A percentile compares a stretch with the other conserved stretches of the same genome.
These are phyloP conservation scores for Acheta domesticus DNA, from an alignment of 2,888 invertebrate species.

Conservation along the genomic window DNA sequence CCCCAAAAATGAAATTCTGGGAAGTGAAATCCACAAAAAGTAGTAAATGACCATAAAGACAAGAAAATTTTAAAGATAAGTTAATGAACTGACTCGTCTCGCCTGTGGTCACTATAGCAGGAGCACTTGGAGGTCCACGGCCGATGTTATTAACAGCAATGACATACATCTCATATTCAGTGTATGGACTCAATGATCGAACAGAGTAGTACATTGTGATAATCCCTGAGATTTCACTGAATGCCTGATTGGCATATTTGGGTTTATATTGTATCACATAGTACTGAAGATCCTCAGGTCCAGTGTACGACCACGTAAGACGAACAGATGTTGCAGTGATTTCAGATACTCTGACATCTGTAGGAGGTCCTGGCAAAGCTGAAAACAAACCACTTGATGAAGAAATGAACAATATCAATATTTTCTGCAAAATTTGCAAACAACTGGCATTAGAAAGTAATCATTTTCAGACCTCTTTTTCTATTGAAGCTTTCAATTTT, in stretches of 20 bases:
- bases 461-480: too few species aligned
- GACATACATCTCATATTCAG: constrained; percentile 94
- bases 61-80: background rate
- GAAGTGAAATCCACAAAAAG: too few species aligned
- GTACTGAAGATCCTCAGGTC: constrained; percentile 86
- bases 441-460: too few species aligned
- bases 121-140: constrained; percentile 81
- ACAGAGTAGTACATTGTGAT: constrained; percentile 91
- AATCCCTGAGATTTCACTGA: constrained; percentile 88
- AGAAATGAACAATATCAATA: background rate
- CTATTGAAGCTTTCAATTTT: too few species aligned
- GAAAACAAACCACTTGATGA: constrained; percentile 35
- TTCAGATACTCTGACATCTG: constrained; percentile 85
- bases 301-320: constrained; percentile 88
- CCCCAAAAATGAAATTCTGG: too few species aligned
- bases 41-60: too few species aligned
- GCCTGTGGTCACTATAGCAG: constrained; percentile 89
- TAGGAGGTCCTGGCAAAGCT: constrained; percentile 90
- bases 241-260: constrained; percentile 87
- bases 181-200: constrained; percentile 85
- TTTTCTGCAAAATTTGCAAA: background rate
- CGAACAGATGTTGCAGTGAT: constrained; percentile 91
- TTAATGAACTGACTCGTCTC: constrained; percentile 78
- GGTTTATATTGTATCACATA: constrained; percentile 97
- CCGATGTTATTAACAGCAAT: constrained; percentile 94